phyloP scores from a whole-genome alignment of 1,140 invertebrate species.

The Agrilus planipennis region DNA sequence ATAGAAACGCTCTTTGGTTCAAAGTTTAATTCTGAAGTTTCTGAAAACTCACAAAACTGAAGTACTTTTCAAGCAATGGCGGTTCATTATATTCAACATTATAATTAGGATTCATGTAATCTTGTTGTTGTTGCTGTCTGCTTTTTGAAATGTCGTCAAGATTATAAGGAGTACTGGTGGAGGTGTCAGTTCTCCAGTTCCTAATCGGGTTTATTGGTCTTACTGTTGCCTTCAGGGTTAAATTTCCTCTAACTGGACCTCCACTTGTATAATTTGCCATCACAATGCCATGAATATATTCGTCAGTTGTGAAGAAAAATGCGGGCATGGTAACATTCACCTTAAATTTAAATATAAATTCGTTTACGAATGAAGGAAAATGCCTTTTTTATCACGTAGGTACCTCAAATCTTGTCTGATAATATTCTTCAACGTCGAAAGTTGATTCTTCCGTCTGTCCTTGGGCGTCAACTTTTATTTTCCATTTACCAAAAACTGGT shows the following conservation, averaged over 20 bases:
- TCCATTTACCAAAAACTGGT: conserved; percentile 86
- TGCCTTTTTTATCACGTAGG: conserved; percentile 6
- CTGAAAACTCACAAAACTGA: conserved; percentile 53
- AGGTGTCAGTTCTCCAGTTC: background rate
- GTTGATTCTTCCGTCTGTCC: conserved; percentile 74
- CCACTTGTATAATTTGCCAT: conserved; percentile 91
- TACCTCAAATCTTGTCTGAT: conserved; percentile 80
- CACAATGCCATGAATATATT: conserved; percentile 68
- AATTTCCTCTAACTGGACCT: conserved; percentile 69
- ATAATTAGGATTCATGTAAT: conserved; percentile 4
- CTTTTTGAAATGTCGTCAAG: too few relatives aligned
- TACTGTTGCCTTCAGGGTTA: conserved; percentile 70
- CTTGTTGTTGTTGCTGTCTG: too few relatives aligned
- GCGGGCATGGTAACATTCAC: conserved; percentile 94
- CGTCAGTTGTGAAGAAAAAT: conserved; percentile 79
- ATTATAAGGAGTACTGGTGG: conserved; percentile 10
- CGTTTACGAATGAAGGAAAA: too few relatives aligned
- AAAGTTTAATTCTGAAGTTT: background rate
- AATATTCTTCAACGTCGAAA: conserved; percentile 89
- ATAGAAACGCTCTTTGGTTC: conserved; percentile 7
- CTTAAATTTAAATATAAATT: conserved; percentile 33
- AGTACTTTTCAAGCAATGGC: conserved; percentile 53
- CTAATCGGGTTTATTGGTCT: conserved; percentile 47
- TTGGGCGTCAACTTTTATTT: conserved; percentile 76
- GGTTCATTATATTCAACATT: conserved; percentile 42